Evolutionary conservation across 2,113 vertebrate species (phyloP).

Genomic region (Cisticola juncidis): DNA sequence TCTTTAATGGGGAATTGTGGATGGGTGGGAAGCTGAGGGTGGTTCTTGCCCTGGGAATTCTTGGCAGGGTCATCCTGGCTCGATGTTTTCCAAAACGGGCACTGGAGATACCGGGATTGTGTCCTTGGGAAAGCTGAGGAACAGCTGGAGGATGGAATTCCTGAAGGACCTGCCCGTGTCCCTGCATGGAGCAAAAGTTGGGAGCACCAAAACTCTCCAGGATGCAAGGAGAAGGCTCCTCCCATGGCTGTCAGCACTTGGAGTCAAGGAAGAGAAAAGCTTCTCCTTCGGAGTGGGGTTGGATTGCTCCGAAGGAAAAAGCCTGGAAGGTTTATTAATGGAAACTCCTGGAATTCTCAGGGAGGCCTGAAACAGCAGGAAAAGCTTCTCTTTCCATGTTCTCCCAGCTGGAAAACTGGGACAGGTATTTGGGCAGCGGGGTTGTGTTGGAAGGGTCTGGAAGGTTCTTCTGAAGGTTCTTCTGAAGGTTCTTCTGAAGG

Average conservation of each 20-base stretch:
- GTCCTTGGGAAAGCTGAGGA: background rate
- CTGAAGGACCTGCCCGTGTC: background rate
- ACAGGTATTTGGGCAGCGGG: background rate
- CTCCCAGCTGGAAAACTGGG: fast-evolving
- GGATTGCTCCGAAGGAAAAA: background rate
- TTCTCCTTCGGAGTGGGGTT: background rate
- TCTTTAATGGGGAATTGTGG: background rate
- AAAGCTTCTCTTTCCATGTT: background rate
- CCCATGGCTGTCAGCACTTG: background rate
- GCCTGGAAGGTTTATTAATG: background rate
- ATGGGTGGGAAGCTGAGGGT: background rate
- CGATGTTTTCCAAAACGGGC: background rate
- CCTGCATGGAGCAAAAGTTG: fast-evolving
- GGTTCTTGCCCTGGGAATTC: background rate
- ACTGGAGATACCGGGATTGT: background rate
- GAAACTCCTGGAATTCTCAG: background rate
- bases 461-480: background rate
- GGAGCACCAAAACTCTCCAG: background rate
- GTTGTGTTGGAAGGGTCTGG: fast-evolving
- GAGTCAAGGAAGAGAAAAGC: background rate
- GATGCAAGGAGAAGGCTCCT: background rate
- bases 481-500: background rate
- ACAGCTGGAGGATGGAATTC: background rate
- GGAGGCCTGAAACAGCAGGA: background rate
- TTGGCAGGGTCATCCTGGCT: background rate